phyloP scores from a whole-genome alignment of 2,888 invertebrate species.

The Drosophila glabriapex region DNA sequence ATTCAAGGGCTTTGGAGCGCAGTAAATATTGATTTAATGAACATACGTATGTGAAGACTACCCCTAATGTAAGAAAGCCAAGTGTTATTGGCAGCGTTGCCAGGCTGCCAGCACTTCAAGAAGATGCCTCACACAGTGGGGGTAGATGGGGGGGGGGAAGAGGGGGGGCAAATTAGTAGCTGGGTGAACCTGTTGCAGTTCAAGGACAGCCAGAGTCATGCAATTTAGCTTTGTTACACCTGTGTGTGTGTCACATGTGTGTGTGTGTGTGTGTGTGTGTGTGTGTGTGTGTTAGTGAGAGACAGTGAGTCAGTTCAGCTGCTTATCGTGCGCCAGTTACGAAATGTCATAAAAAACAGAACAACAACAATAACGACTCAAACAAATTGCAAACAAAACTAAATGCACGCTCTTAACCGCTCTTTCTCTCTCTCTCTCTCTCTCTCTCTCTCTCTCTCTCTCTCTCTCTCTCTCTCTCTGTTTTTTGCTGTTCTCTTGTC shows the following conservation, averaged over 20 bases:
- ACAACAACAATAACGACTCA: slow-evolving; percentile 9
- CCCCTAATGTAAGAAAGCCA: not conserved
- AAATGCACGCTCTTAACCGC: slow-evolving; percentile 30
- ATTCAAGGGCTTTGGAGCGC: slow-evolving; percentile 22
- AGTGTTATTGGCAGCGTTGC: slow-evolving; percentile 29
- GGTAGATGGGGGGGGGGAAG: no score
- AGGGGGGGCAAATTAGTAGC: not conserved
- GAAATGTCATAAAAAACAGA: slow-evolving; percentile 37
- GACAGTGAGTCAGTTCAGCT: slow-evolving; percentile 41
- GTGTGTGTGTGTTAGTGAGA: slow-evolving; percentile 4
- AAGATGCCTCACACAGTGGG: not conserved
- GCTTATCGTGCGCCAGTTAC: slow-evolving; percentile 47
- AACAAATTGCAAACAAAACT: slow-evolving; percentile 26
- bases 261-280: not conserved
- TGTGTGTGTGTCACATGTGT: not conserved
- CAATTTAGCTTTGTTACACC: slow-evolving; percentile 17
- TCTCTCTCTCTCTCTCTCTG: not conserved
- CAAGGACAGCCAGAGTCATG: slow-evolving; percentile 46
- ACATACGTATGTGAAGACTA: not conserved
- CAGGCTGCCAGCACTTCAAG: slow-evolving; percentile 16
- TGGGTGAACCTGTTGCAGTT: slow-evolving; percentile 53
- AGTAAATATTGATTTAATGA: slow-evolving; percentile 35
- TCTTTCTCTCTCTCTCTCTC: slow-evolving; percentile 13
- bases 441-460: slow-evolving; percentile 4
- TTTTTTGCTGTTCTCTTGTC: slow-evolving; percentile 3